phyloP scores from a whole-genome alignment of 2,888 invertebrate species.

The Odontomyia ornata region DNA sequence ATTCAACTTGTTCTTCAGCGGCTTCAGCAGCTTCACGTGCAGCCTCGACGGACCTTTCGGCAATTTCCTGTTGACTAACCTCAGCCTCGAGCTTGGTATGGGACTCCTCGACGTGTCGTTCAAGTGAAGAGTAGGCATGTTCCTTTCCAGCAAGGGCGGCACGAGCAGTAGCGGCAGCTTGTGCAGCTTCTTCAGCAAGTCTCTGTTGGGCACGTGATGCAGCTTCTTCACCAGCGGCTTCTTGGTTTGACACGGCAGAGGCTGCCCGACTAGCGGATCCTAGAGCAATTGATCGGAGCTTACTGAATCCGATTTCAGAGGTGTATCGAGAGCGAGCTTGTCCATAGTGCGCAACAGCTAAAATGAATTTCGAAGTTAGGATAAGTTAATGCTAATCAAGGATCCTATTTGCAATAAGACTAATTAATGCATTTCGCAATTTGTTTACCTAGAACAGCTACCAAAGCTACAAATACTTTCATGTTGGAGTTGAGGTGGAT shows the following conservation, averaged over 20 bases:
- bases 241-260: constrained; percentile 77
- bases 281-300: constrained; percentile 74
- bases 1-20: constrained; percentile 70
- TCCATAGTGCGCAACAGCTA: too few species aligned
- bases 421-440: too few species aligned
- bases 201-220: constrained; percentile 82
- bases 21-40: constrained; percentile 74
- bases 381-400: too few species aligned
- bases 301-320: constrained; percentile 53
- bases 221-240: constrained; percentile 80
- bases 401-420: too few species aligned
- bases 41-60: constrained; percentile 73
- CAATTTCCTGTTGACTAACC: constrained; percentile 75
- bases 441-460: too few species aligned
- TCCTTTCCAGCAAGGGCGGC: constrained; percentile 75
- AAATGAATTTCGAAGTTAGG: too few species aligned
- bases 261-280: constrained; percentile 82
- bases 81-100: constrained; percentile 74
- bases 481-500: too few species aligned
- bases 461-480: too few species aligned
- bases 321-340: too few species aligned
- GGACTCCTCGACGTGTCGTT: constrained; percentile 79
- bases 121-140: constrained; percentile 73
- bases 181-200: constrained; percentile 78
- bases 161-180: constrained; percentile 75